Conservation (phyloP, 1,140 invertebrate genomes). For the Drosophila nasuta region DNA sequence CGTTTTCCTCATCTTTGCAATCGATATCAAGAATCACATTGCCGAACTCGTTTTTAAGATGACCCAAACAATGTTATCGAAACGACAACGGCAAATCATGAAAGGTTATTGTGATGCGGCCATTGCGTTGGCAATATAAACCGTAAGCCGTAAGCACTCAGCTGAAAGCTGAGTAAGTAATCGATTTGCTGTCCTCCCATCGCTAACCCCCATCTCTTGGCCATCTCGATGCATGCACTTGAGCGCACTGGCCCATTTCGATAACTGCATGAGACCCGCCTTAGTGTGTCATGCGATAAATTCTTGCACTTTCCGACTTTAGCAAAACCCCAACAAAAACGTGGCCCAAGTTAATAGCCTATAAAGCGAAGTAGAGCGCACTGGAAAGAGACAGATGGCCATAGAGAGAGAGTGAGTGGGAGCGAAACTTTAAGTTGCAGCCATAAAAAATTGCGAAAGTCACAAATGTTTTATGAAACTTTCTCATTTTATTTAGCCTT, state of each 20-base stretch:
- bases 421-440: constrained; percentile 67
- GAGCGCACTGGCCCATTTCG: constrained; percentile 69
- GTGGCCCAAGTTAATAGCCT: constrained; percentile 34
- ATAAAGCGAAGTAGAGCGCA: constrained; percentile 5
- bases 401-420: neutral
- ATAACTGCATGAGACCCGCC: constrained; percentile 59
- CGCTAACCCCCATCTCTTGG: neutral
- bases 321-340: constrained; percentile 19
- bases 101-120: constrained; percentile 23
- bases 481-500: constrained; percentile 74
- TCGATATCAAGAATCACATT: constrained; percentile 5
- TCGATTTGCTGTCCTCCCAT: constrained; percentile 35
- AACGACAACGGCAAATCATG: constrained; percentile 7
- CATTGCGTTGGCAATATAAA: constrained; percentile 18
- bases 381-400: neutral
- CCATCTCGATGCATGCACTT: constrained; percentile 55
- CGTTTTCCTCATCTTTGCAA: neutral
- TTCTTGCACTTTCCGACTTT: constrained; percentile 58
- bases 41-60: neutral
- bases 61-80: constrained; percentile 19
- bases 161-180: constrained; percentile 44
- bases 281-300: constrained; percentile 78
- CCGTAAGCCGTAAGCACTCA: constrained; percentile 44
- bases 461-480: constrained; percentile 81
- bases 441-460: constrained; percentile 76